phyloP scores from a whole-genome alignment of 1,140 invertebrate species.

The Drosophila erecta region DNA sequence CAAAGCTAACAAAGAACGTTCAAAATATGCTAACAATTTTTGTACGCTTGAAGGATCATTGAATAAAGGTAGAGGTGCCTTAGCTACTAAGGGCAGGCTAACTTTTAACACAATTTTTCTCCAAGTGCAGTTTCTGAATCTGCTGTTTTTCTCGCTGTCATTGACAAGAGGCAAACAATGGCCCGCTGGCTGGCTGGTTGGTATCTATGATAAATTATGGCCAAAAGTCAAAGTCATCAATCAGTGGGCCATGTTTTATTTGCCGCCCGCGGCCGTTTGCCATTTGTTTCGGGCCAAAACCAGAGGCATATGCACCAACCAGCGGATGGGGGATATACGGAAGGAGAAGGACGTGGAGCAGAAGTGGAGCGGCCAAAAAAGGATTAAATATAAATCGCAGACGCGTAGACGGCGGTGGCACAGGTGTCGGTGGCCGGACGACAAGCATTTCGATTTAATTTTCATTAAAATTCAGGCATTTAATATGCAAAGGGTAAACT shows the following conservation, averaged over 20 bases:
- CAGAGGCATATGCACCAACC: conserved; percentile 35
- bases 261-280: conserved; percentile 71
- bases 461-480: conserved; percentile 80
- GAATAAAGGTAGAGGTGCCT: no score
- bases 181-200: conserved; percentile 39
- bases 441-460: conserved; percentile 82
- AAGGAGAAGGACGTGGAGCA: not conserved
- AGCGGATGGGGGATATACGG: no score
- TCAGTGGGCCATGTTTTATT: conserved; percentile 76
- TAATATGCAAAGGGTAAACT: conserved; percentile 82
- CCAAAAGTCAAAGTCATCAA: conserved; percentile 82
- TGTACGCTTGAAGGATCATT: not conserved
- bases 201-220: conserved; percentile 81
- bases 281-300: conserved; percentile 35
- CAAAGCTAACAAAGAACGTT: no score
- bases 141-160: conserved; percentile 49
- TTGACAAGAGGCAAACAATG: conserved; percentile 60
- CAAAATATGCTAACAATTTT: no score
- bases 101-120: not conserved
- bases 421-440: conserved; percentile 62
- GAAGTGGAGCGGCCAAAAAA: conserved; percentile 30
- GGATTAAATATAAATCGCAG: conserved; percentile 75
- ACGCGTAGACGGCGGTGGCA: conserved; percentile 40
- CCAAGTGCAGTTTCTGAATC: conserved; percentile 12
- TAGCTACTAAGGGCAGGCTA: no score